Evolutionary conservation across 2,888 invertebrate genomes (phyloP).

Genomic region (Petrolisthes cinctipes): DNA sequence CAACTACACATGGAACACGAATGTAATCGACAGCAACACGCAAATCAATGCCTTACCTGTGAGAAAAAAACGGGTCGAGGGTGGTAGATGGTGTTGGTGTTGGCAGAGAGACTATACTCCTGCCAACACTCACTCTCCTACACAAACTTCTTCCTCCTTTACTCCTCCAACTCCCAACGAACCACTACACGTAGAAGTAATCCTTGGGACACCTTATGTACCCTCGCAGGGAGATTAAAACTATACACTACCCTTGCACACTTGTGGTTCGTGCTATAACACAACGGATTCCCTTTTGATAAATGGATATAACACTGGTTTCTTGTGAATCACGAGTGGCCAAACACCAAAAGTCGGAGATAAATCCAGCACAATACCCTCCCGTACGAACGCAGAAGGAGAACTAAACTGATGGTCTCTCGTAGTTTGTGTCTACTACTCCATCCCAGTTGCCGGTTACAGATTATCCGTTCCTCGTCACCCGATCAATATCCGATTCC

Average conservation of each 20-base stretch:
- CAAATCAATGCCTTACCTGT: constrained; percentile 41
- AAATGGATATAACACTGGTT: constrained; percentile 30
- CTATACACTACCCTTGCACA: constrained; percentile 41
- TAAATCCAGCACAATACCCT: constrained; percentile 47
- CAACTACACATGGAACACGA: constrained; percentile 9
- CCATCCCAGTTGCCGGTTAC: constrained; percentile 33
- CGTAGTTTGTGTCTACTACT: constrained; percentile 51
- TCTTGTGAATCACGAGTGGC: constrained; percentile 43
- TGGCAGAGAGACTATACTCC: constrained; percentile 37
- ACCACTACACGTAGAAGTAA: constrained; percentile 25
- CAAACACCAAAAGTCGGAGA: constrained; percentile 50
- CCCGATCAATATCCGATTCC: background rate
- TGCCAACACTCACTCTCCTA: constrained; percentile 34
- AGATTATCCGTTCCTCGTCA: constrained; percentile 10
- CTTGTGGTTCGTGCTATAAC: constrained; percentile 33
- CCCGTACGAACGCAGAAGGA: constrained; percentile 46
- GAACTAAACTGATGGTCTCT: constrained; percentile 48
- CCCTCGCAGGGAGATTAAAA: constrained; percentile 13
- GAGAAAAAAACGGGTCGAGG: constrained; percentile 26
- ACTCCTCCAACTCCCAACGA: constrained; percentile 28
- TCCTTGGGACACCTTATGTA: constrained; percentile 31
- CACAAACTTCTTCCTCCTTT: constrained; percentile 26
- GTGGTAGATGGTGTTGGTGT: constrained; percentile 25
- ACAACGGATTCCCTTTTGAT: constrained; percentile 48
- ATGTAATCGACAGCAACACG: background rate